Conservation (phyloP, 2,797 vertebrate genomes). For the Poliocrania exsul region DNA sequence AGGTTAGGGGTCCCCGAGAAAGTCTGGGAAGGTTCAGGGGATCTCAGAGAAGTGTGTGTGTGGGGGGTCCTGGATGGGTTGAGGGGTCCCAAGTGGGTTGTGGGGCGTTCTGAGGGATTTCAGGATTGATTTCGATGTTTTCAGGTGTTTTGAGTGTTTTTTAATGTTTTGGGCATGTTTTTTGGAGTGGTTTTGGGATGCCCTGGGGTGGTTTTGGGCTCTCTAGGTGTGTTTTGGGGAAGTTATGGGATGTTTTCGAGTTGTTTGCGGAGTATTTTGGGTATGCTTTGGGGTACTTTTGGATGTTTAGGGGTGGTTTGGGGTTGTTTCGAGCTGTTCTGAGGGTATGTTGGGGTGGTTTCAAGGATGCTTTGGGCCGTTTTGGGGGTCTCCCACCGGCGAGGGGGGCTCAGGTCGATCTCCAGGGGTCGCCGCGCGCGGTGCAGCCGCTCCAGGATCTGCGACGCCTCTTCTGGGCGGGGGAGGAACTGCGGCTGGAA, state of each 20-base stretch:
- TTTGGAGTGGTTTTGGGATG: neutral
- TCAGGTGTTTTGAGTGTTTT: neutral
- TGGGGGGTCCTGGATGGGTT: neutral
- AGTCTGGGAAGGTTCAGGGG: neutral
- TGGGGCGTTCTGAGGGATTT: neutral
- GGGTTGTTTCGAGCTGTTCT: neutral
- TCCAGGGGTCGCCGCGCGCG: neutral
- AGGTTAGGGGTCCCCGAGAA: neutral
- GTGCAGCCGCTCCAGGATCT: neutral
- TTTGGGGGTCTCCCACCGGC: neutral
- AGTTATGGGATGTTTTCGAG: too few species aligned
- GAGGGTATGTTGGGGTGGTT: neutral
- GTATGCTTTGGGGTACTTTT: neutral
- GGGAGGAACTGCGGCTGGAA: neutral
- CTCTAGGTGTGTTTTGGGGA: neutral
- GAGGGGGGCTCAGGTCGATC: neutral
- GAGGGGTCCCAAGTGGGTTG: neutral
- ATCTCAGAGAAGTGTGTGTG: too few species aligned
- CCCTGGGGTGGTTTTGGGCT: neutral
- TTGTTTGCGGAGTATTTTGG: neutral
- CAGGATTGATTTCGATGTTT: neutral
- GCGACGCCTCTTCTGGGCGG: neutral
- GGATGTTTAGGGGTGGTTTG: neutral
- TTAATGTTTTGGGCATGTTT: neutral
- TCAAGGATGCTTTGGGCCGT: neutral